Evolutionary conservation across 1,140 invertebrate species (phyloP).

Genomic region (Lysiphlebus fabarum): DNA sequence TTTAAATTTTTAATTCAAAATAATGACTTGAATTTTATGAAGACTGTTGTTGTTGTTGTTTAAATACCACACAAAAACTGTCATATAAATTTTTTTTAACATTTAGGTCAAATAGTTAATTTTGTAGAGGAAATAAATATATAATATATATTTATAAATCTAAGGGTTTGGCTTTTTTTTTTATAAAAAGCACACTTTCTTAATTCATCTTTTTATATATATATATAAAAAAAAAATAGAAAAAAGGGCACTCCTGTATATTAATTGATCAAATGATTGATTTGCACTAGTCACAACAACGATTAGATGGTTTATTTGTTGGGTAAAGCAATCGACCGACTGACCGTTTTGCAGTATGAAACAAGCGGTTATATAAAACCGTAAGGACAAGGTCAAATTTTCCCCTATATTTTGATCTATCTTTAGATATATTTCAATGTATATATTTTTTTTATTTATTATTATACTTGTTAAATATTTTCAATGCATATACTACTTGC

Average conservation of each 20-base stretch:
- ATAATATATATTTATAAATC: no score
- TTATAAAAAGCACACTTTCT: no score
- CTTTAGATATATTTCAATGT: constrained; percentile 13
- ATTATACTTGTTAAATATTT: constrained; percentile 1
- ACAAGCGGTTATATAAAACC: constrained; percentile 40
- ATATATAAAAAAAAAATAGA: no score
- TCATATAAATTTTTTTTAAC: background rate
- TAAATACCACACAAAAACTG: background rate
- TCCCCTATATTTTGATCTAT: constrained; percentile 28
- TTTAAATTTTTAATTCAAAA: no score
- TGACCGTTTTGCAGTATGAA: constrained; percentile 34
- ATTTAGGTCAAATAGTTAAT: no score
- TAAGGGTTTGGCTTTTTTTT: no score
- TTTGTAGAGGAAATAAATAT: no score
- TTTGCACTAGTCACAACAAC: constrained; percentile 2
- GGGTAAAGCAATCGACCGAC: constrained; percentile 31
- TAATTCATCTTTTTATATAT: no score
- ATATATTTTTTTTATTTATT: background rate
- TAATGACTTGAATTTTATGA: no score
- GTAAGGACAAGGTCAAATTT: constrained; percentile 42
- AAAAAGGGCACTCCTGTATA: constrained; percentile 16
- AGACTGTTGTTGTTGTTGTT: no score
- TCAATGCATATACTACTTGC: constrained; percentile 18
- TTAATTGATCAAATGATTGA: constrained; percentile 23
- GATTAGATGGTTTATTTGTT: constrained; percentile 16